Evolutionary conservation across 2,797 vertebrate species (phyloP), one percentile per base, ranked within the genome.

Genomic region (Gadopsis marmoratus): DNA sequence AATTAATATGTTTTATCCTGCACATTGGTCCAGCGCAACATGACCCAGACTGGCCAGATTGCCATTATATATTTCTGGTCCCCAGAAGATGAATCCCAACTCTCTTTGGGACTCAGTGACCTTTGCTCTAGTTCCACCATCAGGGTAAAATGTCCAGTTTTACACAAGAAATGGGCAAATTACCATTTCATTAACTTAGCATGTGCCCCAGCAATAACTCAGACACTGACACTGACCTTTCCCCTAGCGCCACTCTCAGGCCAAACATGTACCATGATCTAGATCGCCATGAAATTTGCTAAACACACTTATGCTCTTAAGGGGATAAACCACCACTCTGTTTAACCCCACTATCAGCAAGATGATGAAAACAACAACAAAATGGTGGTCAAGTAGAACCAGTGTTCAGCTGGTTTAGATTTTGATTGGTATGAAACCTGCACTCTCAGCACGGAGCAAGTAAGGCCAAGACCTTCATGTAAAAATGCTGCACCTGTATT

Each of bases 181-280:
- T 7, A 12, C 1, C 12, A 10, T 29, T 16, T 1, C 45, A 9
- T 54, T 45, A 55, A 39, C 31, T 51, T 3, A 39, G 12, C 19
- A 45, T 19, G 17, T 23, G 14, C 31, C 11, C 3, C 4, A 47
- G 5, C 50, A 71, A 11, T 43, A 7, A 45, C 7, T n/a, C 17
- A 55, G 1, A 37, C 35, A 11, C 71, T 72, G n/a, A 53, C 8
- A 17, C 71, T 72, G n/a, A 47, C 8, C 17, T 53, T 35, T 64
- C 41, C 17, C 51, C 16, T 45, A 9, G 48, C 7, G 3, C 35
- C 33, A n/a, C 17, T 21, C 8, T 58, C 5, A 19, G 39, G 41
- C 48, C 19, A 68, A 58, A 59, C 19, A 3, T 29, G 21, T 29
- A 16, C 37, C 33, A 31, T n/a, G 2, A 33, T 39, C 17, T 35